A percentile compares a stretch with the other conserved stretches of the same genome.
Conservation (phyloP, 2,888 invertebrate genomes). For the Myopa testacea region DNA sequence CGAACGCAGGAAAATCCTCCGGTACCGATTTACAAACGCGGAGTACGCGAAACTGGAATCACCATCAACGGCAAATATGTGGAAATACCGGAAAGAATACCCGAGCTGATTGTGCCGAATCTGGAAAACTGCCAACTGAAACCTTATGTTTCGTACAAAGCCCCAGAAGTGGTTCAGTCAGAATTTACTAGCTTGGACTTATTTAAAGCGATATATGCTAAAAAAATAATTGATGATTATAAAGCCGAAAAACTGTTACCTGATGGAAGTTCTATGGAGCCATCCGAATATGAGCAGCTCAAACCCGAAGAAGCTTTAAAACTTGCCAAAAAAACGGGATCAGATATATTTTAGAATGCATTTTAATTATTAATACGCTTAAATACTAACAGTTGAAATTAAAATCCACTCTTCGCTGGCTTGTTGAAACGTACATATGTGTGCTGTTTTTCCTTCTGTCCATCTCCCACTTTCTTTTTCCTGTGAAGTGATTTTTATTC, state of each 20-base stretch:
- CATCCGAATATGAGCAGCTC: slow-evolving; percentile 79
- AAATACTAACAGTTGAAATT: slow-evolving; percentile 34
- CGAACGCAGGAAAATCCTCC: slow-evolving; percentile 70
- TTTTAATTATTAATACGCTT: slow-evolving; percentile 41
- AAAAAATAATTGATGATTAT: slow-evolving; percentile 83
- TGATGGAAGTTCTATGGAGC: slow-evolving; percentile 77
- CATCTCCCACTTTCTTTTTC: too few relatives aligned
- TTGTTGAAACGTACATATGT: too few relatives aligned
- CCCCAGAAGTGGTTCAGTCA: slow-evolving; percentile 79
- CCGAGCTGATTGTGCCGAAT: slow-evolving; percentile 93
- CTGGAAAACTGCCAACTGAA: slow-evolving; percentile 85
- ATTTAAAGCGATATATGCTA: slow-evolving; percentile 83
- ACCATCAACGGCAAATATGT: slow-evolving; percentile 72
- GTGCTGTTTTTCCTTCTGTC: too few relatives aligned
- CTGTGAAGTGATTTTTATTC: too few relatives aligned
- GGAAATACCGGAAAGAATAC: slow-evolving; percentile 86
- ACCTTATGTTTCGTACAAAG: slow-evolving; percentile 93
- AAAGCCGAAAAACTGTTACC: slow-evolving; percentile 77
- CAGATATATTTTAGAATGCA: slow-evolving; percentile 77
- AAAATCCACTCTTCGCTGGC: not conserved
- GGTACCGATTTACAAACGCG: slow-evolving; percentile 78
- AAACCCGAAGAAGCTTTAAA: slow-evolving; percentile 79
- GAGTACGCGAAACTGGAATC: slow-evolving; percentile 76
- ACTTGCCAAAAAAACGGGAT: slow-evolving; percentile 80
- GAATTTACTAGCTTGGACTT: slow-evolving; percentile 87